A percentile compares a stretch with the other conserved stretches of the same genome.
phyloP scores from a whole-genome alignment of 30 jellyfish, hydroid and myxozoan species.

The Turritopsis rubra region DNA sequence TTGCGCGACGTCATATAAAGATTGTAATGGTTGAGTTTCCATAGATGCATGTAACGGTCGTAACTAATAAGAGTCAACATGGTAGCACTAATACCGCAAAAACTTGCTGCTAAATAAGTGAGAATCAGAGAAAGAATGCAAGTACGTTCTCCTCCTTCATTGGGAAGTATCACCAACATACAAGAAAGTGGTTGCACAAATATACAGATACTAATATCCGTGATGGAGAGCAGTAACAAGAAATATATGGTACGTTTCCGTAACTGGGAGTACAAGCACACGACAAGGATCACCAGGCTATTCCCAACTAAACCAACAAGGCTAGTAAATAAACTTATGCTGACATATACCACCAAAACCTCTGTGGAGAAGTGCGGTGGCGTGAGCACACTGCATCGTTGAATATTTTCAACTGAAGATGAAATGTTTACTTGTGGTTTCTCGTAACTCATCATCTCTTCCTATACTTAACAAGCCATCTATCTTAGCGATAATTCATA shows the following conservation, averaged over 20 bases:
- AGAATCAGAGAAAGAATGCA: slow-evolving; percentile 37
- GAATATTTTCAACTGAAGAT: too few relatives aligned
- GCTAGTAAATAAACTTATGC: background rate
- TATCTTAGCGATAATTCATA: too few relatives aligned
- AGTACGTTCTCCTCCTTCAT: slow-evolving; percentile 8
- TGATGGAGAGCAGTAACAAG: slow-evolving; percentile 42
- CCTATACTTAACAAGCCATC: too few relatives aligned
- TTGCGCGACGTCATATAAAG: slow-evolving; percentile 43
- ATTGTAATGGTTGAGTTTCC: slow-evolving; percentile 42
- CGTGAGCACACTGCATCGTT: background rate
- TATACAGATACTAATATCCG: slow-evolving; percentile 45
- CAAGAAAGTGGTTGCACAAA: slow-evolving; percentile 38
- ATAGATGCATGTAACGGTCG: slow-evolving; percentile 54
- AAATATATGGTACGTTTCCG: slow-evolving; percentile 37
- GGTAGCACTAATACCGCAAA: slow-evolving; percentile 59
- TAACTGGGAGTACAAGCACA: slow-evolving; percentile 15
- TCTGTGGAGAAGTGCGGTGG: slow-evolving; percentile 15
- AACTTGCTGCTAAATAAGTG: slow-evolving; percentile 29
- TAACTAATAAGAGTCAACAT: slow-evolving; percentile 58
- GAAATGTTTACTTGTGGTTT: too few relatives aligned
- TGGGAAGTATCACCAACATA: background rate
- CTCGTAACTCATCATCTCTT: too few relatives aligned
- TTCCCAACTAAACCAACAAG: background rate
- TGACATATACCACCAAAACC: background rate
- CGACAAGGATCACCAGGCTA: background rate